These are phyloP conservation scores for Ametastegia equiseti DNA, from an alignment of 2,888 invertebrate species.

Conservation along the genomic window DNA sequence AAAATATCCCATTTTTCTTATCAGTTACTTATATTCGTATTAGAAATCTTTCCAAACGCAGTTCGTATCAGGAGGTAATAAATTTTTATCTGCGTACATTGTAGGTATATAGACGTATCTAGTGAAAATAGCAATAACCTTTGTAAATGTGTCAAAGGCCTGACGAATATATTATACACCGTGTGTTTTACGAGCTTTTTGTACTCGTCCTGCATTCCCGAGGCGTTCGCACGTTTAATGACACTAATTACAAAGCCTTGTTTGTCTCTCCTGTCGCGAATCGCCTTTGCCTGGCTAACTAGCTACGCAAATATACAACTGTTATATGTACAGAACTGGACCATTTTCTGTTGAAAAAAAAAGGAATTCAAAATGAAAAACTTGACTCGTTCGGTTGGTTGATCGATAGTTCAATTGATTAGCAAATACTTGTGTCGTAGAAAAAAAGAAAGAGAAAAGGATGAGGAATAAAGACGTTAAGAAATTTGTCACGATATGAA, in stretches of 20 bases:
- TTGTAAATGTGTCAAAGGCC: constrained; percentile 22
- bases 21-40: too few species aligned
- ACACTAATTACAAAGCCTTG: constrained; percentile 22
- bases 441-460: not conserved
- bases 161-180: not conserved
- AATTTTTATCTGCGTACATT: too few species aligned
- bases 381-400: too few species aligned
- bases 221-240: constrained; percentile 19
- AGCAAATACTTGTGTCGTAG: too few species aligned
- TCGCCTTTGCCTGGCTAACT: not conserved
- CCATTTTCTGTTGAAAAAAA: too few species aligned
- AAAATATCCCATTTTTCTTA: too few species aligned
- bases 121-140: not conserved
- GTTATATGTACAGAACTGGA: not conserved
- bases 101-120: too few species aligned
- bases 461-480: not conserved
- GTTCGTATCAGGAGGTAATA: not conserved
- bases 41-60: too few species aligned
- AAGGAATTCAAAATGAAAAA: too few species aligned
- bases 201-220: constrained; percentile 7
- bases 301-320: not conserved
- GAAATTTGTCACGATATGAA: not conserved
- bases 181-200: not conserved
- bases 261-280: constrained; percentile 1
- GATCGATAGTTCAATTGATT: too few species aligned